Conservation (phyloP, 2,797 vertebrate species). For the Anabas testudineus region DNA sequence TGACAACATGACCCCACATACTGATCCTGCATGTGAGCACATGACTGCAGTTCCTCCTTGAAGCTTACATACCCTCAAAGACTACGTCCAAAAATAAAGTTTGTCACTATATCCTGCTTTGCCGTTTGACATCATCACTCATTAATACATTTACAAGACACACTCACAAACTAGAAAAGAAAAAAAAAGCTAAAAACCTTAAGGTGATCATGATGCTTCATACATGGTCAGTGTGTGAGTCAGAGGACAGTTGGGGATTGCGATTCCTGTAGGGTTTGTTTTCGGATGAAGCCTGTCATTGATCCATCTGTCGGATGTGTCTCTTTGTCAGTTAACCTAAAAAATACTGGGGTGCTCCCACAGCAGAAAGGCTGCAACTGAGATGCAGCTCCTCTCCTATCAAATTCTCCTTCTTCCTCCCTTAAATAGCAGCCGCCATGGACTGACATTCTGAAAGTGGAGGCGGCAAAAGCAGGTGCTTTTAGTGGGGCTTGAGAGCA, state of each 20-base stretch:
- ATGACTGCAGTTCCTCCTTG: conserved; percentile 32
- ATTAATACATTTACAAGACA: conserved; percentile 27
- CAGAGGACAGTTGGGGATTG: conserved; percentile 47
- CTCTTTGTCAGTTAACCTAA: conserved; percentile 44
- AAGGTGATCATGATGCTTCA: conserved; percentile 14
- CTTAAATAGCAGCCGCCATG: conserved; percentile 65
- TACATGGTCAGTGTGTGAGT: conserved; percentile 12
- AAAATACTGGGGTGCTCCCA: conserved; percentile 45
- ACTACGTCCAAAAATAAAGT: conserved; percentile 56
- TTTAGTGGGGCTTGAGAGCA: conserved; percentile 63
- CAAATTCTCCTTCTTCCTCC: conserved; percentile 57
- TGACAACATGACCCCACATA: conserved; percentile 55
- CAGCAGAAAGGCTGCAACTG: conserved; percentile 17
- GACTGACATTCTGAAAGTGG: conserved; percentile 55
- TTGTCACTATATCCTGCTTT: neutral
- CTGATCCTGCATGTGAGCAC: conserved; percentile 34
- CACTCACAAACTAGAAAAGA: conserved; percentile 9
- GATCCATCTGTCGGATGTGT: conserved; percentile 50
- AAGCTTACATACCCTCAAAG: conserved; percentile 20
- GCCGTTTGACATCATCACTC: conserved; percentile 29
- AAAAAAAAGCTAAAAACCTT: conserved; percentile 27
- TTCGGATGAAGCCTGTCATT: conserved; percentile 54
- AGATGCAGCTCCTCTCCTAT: conserved; percentile 32
- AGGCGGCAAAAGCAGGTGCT: conserved; percentile 70
- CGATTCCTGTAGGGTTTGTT: conserved; percentile 41